These are phyloP conservation scores for Macropus fuliginosus DNA, from an alignment of 2,797 vertebrate genomes.

Conservation along the genomic window DNA sequence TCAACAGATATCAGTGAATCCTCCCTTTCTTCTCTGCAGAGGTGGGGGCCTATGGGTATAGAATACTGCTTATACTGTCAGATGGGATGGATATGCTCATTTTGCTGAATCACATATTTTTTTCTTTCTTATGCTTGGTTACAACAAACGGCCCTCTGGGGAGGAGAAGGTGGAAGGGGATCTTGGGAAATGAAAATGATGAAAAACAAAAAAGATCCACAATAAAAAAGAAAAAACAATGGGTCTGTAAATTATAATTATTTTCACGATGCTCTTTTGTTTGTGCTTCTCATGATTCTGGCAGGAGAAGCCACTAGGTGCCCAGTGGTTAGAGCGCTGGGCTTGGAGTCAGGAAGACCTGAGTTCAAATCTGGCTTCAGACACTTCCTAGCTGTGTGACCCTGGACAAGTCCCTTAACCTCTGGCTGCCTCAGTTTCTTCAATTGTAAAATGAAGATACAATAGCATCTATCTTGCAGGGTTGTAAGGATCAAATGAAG, in stretches of 20 bases:
- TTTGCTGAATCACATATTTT: background rate
- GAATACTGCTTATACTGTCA: background rate
- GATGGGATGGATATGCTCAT: background rate
- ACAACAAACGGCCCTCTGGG: background rate
- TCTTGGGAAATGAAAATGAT: background rate
- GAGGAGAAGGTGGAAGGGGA: background rate
- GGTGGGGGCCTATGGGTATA: background rate
- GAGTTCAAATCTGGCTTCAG: background rate
- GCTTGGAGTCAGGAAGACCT: background rate
- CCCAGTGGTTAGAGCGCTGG: background rate
- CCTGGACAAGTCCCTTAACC: background rate
- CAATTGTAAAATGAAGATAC: background rate
- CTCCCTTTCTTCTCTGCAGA: background rate
- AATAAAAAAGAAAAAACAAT: background rate
- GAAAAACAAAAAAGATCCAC: background rate
- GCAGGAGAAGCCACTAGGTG: background rate
- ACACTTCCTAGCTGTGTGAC: background rate
- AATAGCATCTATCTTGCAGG: background rate
- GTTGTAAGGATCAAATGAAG: background rate
- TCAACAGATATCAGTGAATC: background rate
- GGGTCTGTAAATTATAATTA: background rate
- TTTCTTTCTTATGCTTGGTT: background rate
- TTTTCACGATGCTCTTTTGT: background rate
- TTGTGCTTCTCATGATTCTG: background rate
- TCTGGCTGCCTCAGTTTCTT: background rate